These are phyloP conservation scores for Phrynosoma platyrhinos DNA, from an alignment of 2,113 vertebrate species.

Conservation along the genomic window DNA sequence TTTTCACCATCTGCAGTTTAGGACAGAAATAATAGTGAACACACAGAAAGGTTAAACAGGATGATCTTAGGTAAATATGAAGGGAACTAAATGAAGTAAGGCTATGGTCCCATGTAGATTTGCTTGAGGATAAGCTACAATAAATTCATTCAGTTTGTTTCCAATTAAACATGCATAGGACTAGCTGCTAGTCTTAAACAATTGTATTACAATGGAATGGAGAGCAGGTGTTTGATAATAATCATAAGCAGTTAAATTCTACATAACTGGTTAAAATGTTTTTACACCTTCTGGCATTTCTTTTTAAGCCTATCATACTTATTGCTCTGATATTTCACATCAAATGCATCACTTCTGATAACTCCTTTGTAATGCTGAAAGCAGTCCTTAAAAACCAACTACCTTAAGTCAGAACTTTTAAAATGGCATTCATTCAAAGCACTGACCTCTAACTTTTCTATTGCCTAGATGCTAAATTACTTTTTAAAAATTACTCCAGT, in stretches of 20 bases:
- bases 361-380: conserved; percentile 65
- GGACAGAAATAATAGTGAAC: conserved; percentile 51
- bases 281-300: conserved; percentile 46
- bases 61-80: conserved; percentile 52
- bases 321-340: conserved; percentile 32
- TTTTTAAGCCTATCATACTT: conserved; percentile 60
- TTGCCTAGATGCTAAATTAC: neutral
- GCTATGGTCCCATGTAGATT: neutral
- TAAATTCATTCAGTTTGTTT: neutral
- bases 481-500: neutral
- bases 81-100: conserved; percentile 49
- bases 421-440: neutral
- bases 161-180: neutral
- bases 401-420: conserved; percentile 60
- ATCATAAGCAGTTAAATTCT: conserved; percentile 61
- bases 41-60: conserved; percentile 23
- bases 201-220: conserved; percentile 61
- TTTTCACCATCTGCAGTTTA: conserved; percentile 22
- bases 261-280: conserved; percentile 29
- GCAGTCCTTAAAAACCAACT: conserved; percentile 17
- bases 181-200: conserved; percentile 56
- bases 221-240: conserved; percentile 52
- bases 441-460: neutral
- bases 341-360: conserved; percentile 17
- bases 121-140: neutral